A percentile compares a stretch with the other conserved stretches of the same genome.
These are phyloP conservation scores for Phainopepla nitens DNA, from an alignment of 2,113 vertebrate genomes.

Conservation along the genomic window DNA sequence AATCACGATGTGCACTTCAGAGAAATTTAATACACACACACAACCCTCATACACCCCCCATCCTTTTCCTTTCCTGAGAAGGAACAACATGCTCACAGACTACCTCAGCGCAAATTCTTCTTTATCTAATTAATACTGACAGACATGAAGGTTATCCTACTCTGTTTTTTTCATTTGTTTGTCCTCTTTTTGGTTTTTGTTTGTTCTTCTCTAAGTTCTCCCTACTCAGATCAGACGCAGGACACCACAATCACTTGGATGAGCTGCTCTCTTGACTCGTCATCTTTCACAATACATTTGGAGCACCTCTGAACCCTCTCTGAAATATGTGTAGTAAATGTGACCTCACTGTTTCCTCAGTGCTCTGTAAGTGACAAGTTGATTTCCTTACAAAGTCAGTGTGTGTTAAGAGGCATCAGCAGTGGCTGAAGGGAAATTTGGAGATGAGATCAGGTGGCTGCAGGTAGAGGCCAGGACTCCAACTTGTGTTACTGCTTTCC, in stretches of 20 bases:
- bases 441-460: not conserved
- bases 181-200: not conserved
- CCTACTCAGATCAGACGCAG: not conserved
- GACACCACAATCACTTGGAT: not conserved
- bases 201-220: too few relatives aligned
- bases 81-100: not conserved
- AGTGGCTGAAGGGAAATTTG: not conserved
- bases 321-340: not conserved
- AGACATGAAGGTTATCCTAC: not conserved
- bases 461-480: not conserved
- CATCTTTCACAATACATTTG: not conserved
- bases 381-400: not conserved
- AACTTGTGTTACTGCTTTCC: not conserved
- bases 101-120: not conserved
- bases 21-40: not conserved
- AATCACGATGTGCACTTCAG: not conserved
- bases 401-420: not conserved
- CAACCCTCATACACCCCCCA: too few relatives aligned
- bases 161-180: not conserved
- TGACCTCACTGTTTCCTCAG: not conserved
- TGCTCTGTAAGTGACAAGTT: not conserved
- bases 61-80: not conserved
- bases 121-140: not conserved
- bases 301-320: not conserved
- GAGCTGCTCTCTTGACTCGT: not conserved